These are phyloP conservation scores for Brachypalpus laphriformis DNA, from an alignment of 2,888 invertebrate species.

Conservation along the genomic window DNA sequence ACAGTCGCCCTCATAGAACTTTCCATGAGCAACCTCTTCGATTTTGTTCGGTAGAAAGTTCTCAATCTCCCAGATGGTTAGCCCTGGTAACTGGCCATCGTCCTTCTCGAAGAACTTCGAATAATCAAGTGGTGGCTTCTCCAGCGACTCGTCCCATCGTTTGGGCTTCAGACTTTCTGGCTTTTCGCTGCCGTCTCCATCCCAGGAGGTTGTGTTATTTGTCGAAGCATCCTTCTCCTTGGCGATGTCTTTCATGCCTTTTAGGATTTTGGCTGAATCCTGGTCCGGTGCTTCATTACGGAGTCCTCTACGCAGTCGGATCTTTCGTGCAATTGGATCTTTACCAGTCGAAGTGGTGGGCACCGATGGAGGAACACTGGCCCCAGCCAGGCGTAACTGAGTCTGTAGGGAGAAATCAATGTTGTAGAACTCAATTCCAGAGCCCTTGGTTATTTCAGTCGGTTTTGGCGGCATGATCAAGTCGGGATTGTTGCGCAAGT, in stretches of 20 bases:
- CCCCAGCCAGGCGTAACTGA: conserved; percentile 95
- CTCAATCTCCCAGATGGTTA: conserved; percentile 99
- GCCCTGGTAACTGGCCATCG: conserved; percentile 95
- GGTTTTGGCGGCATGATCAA: conserved; percentile 99
- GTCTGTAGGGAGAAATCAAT: conserved; percentile 99
- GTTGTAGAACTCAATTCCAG: conserved; percentile 96
- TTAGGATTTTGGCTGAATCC: conserved; percentile 94
- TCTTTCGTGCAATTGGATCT: conserved; percentile 97
- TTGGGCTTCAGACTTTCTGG: conserved; percentile 89
- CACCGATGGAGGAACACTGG: conserved; percentile 90
- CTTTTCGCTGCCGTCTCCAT: conserved; percentile 85
- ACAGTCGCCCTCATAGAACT: conserved; percentile 99
- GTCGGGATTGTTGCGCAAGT: conserved; percentile 96
- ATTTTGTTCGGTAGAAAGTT: conserved; percentile 98
- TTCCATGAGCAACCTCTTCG: conserved; percentile 96
- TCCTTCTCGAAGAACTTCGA: conserved; percentile 98
- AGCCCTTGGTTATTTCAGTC: conserved; percentile 89
- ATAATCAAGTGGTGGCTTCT: conserved; percentile 97
- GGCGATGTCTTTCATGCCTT: conserved; percentile 87
- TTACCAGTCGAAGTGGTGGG: conserved; percentile 87
- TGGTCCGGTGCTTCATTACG: conserved; percentile 91
- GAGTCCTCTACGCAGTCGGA: conserved; percentile 92
- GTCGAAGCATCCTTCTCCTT: conserved; percentile 88
- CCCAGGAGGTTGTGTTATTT: conserved; percentile 83
- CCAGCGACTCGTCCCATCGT: conserved; percentile 97